Percentiles rank a stretch among this genome's conserved stretches.
phyloP scores from a whole-genome alignment of 2,797 vertebrate genomes.

The Eulemur rubriventer region DNA sequence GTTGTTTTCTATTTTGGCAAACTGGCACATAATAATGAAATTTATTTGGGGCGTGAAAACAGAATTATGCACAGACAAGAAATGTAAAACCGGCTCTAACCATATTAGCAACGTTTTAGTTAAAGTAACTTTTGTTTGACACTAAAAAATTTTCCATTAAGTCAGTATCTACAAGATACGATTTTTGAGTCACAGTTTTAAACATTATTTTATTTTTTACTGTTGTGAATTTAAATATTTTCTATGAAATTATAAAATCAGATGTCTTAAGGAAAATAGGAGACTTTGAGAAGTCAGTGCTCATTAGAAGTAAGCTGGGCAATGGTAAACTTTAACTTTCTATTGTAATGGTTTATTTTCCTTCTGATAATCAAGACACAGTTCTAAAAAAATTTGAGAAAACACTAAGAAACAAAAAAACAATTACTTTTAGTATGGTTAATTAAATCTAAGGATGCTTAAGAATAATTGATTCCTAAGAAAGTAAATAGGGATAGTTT shows the following conservation, averaged over 20 bases:
- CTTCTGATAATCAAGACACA: not conserved
- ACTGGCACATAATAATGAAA: not conserved
- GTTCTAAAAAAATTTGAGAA: not conserved
- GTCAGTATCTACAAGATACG: not conserved
- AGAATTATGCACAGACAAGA: not conserved
- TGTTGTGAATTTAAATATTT: not conserved
- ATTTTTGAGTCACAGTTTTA: not conserved
- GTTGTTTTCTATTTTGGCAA: not conserved
- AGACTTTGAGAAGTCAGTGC: not conserved
- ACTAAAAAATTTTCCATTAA: not conserved
- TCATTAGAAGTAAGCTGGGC: not conserved
- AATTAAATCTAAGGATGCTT: not conserved
- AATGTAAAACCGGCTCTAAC: not conserved
- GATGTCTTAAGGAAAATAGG: not conserved
- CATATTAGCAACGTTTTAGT: not conserved
- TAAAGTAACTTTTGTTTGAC: not conserved
- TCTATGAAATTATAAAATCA: not conserved
- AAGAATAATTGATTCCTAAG: not conserved
- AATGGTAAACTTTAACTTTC: not conserved
- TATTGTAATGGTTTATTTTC: not conserved
- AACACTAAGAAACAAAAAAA: not conserved
- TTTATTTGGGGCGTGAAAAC: not conserved
- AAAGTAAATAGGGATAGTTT: not conserved
- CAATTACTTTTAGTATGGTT: not conserved
- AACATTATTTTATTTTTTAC: not conserved